phyloP scores from a whole-genome alignment of 64 coral and sea anemone species.

The Montipora capricornis region DNA sequence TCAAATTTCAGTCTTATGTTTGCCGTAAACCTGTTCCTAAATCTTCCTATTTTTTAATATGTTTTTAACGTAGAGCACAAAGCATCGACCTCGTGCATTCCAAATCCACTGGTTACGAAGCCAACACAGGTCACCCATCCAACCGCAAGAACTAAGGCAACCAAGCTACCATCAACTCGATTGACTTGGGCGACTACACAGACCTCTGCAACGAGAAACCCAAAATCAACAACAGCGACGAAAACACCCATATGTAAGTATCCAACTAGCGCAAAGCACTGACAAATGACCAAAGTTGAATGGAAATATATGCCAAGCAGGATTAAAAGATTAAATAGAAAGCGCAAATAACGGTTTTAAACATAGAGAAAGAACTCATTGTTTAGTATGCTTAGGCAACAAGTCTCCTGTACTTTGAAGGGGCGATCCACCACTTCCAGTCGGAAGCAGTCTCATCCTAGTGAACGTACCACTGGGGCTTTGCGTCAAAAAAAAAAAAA shows the following conservation, averaged over 20 bases:
- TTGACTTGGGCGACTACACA: not conserved
- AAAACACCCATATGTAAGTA: slow-evolving; percentile 13
- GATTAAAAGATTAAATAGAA: too few relatives aligned
- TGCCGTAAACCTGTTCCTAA: too few relatives aligned
- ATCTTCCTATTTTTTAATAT: not conserved
- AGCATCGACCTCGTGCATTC: not conserved
- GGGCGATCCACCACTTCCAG: too few relatives aligned
- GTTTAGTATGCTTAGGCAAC: too few relatives aligned
- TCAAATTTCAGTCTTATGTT: too few relatives aligned
- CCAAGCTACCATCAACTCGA: not conserved
- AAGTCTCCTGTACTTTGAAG: too few relatives aligned
- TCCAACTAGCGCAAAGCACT: not conserved
- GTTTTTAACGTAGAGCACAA: not conserved
- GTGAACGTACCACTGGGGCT: too few relatives aligned
- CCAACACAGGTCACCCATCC: not conserved
- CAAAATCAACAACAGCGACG: not conserved
- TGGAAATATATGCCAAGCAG: not conserved
- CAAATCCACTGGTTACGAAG: not conserved
- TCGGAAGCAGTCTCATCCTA: too few relatives aligned
- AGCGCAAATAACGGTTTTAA: not conserved
- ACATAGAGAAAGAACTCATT: not conserved
- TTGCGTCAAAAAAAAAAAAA: too few relatives aligned
- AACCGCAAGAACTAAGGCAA: not conserved
- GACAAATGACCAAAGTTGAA: too few relatives aligned
- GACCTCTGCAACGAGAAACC: too few relatives aligned